phyloP scores from a whole-genome alignment of 2,113 vertebrate genomes.

The Semnornis frantzii region DNA sequence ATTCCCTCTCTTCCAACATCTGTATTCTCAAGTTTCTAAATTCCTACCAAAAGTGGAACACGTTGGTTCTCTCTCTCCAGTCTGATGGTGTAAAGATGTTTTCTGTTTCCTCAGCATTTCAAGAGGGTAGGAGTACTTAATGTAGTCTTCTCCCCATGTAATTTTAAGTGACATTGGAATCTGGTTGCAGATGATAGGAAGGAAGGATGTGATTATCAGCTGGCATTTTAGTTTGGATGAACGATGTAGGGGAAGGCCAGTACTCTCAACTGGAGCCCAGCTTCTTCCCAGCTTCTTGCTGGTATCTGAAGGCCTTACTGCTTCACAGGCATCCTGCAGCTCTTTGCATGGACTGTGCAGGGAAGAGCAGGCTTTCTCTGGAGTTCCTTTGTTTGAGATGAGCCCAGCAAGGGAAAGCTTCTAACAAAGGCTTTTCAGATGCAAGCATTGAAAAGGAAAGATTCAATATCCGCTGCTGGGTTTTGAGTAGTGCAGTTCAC shows the following conservation, averaged over 20 bases:
- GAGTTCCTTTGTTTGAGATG: slow-evolving; percentile 22
- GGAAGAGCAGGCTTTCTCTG: not conserved
- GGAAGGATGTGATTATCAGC: not conserved
- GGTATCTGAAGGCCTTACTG: not conserved
- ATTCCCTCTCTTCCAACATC: not conserved
- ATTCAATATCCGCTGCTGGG: slow-evolving; percentile 50
- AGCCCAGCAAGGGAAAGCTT: not conserved
- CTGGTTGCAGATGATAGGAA: not conserved
- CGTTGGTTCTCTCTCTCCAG: not conserved
- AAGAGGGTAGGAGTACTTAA: not conserved
- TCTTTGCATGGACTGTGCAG: not conserved
- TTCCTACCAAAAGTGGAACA: not conserved
- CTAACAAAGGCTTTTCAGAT: slow-evolving; percentile 19
- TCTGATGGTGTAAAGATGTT: not conserved
- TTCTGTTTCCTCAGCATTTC: not conserved
- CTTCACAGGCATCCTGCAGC: not conserved
- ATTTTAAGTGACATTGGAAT: not conserved
- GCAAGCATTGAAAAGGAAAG: not conserved
- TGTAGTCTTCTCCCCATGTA: not conserved
- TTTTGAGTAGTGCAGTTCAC: not conserved
- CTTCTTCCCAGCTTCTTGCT: not conserved
- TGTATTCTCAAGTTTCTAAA: not conserved
- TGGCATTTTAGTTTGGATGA: not conserved
- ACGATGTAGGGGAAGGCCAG: not conserved
- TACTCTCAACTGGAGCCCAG: not conserved